Conservation (phyloP, 2,797 vertebrate genomes). For the Ctenochaetus hawaiiensis region DNA sequence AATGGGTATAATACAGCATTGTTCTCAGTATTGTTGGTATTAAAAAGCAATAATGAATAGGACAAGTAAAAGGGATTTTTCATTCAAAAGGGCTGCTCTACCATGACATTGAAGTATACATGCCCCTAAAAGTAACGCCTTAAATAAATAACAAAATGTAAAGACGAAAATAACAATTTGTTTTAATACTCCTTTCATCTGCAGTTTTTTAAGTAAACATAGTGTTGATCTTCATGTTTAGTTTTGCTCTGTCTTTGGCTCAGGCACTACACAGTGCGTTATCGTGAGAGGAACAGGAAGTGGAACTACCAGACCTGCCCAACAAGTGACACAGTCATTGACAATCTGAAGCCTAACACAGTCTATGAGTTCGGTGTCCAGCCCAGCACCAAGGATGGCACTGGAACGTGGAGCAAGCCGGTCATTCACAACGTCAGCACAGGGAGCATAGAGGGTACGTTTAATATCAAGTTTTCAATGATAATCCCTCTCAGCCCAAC, state of each 20-base stretch:
- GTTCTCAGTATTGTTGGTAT: background rate
- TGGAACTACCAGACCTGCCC: slow-evolving; percentile 97
- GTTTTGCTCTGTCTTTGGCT: slow-evolving; percentile 32
- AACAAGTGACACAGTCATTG: slow-evolving; percentile 93
- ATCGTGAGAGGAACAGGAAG: slow-evolving; percentile 92
- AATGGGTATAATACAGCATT: background rate
- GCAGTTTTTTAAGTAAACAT: background rate
- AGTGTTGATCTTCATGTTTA: slow-evolving; percentile 2
- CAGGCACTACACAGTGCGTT: slow-evolving; percentile 88
- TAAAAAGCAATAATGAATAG: background rate
- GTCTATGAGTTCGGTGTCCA: slow-evolving; percentile 96
- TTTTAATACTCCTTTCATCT: background rate
- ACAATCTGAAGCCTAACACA: slow-evolving; percentile 92
- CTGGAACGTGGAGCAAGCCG: slow-evolving; percentile 92
- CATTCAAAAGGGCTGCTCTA: background rate
- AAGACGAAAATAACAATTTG: background rate
- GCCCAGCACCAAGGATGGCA: slow-evolving; percentile 84
- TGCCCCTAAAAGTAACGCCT: background rate
- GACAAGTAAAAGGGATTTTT: background rate
- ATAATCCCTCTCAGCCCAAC: background rate
- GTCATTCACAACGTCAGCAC: slow-evolving; percentile 89
- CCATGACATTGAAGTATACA: background rate
- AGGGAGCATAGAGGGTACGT: slow-evolving; percentile 62
- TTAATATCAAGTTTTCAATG: background rate
- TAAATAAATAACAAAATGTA: background rate